These are phyloP conservation scores for Acanthoscelides obtectus DNA, from an alignment of 2,888 invertebrate genomes.

Conservation along the genomic window DNA sequence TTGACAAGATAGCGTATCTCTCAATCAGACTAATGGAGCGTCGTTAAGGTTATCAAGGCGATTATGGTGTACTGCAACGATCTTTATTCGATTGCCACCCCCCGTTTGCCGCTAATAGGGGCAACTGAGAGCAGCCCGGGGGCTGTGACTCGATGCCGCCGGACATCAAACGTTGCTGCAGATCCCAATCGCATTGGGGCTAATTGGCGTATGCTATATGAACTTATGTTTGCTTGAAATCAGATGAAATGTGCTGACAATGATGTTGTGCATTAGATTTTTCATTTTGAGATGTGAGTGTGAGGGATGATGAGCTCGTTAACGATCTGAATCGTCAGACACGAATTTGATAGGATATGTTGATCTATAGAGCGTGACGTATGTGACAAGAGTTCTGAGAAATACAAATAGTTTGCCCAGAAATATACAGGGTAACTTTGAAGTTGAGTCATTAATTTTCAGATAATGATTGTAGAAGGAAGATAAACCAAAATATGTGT, in stretches of 20 bases:
- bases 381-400: too few relatives aligned
- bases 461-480: too few relatives aligned
- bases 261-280: neutral
- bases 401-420: too few relatives aligned
- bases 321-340: neutral
- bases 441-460: too few relatives aligned
- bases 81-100: conserved; percentile 30
- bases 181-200: neutral
- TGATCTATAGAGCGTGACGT: too few relatives aligned
- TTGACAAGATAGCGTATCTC: conserved; percentile 15
- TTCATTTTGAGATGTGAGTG: too few relatives aligned
- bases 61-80: conserved; percentile 10
- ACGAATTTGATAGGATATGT: neutral
- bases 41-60: conserved; percentile 35
- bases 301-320: neutral
- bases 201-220: neutral
- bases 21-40: conserved; percentile 33
- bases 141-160: neutral
- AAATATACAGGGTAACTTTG: too few relatives aligned
- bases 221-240: conserved; percentile 2
- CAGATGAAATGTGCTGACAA: neutral
- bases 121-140: neutral
- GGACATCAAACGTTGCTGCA: neutral
- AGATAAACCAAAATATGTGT: too few relatives aligned
- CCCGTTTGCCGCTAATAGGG: conserved; percentile 32